Conservation (phyloP, 1,140 invertebrate genomes). For the Heterodera carotae region DNA sequence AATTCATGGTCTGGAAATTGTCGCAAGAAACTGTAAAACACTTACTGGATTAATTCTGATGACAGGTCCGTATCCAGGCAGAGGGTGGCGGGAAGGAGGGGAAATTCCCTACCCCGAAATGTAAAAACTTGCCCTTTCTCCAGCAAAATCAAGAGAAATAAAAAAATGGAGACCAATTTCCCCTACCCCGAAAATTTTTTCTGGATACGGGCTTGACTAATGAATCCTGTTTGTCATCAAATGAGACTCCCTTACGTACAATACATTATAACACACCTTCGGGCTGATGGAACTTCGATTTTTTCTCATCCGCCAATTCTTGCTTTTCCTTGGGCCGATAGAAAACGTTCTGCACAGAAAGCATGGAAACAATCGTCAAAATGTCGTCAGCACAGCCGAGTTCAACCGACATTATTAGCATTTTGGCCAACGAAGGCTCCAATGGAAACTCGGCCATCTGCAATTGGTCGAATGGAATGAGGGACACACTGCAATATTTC, state of each 20-base stretch:
- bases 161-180: slow-evolving; percentile 8
- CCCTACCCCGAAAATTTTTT: too few relatives aligned
- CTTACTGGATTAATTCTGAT: too few relatives aligned
- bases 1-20: too few relatives aligned
- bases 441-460: slow-evolving; percentile 98
- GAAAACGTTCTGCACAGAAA: slow-evolving; percentile 98
- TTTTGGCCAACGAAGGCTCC: slow-evolving; percentile 97
- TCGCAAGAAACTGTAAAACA: too few relatives aligned
- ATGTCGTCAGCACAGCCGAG: slow-evolving; percentile 98
- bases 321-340: slow-evolving; percentile 91
- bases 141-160: background rate
- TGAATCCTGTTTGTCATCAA: too few relatives aligned
- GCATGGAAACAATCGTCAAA: slow-evolving; percentile 96
- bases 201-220: too few relatives aligned
- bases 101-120: too few relatives aligned
- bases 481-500: slow-evolving; percentile 42
- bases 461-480: background rate
- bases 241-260: too few relatives aligned
- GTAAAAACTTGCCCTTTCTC: too few relatives aligned
- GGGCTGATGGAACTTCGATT: slow-evolving; percentile 96
- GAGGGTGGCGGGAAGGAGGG: too few relatives aligned
- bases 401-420: slow-evolving; percentile 98
- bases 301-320: slow-evolving; percentile 94
- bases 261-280: slow-evolving; percentile 71
- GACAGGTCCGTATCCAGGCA: too few relatives aligned